Percentiles rank a stretch among this genome's conserved stretches.
phyloP scores from a whole-genome alignment of 2,797 vertebrate species.

The Odontamblyopus lacepedii region DNA sequence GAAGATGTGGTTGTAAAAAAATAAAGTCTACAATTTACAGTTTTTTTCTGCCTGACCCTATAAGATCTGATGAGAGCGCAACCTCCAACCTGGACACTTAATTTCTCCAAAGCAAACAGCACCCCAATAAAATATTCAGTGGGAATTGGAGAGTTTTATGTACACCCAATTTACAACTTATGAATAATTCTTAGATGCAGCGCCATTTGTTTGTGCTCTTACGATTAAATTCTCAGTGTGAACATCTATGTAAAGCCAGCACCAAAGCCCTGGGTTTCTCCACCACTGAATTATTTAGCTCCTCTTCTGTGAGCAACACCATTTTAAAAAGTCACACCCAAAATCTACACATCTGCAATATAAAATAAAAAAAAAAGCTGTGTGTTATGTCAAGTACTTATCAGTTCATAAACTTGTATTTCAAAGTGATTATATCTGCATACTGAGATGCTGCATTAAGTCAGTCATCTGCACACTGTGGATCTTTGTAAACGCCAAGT shows the following conservation, averaged over 20 bases:
- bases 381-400: background rate
- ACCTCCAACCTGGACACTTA: slow-evolving; percentile 10
- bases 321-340: slow-evolving; percentile 3
- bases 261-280: background rate
- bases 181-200: slow-evolving; percentile 8
- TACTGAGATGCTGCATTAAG: background rate
- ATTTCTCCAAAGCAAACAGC: slow-evolving; percentile 6
- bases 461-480: background rate
- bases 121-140: slow-evolving; percentile 6
- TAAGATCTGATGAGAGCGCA: background rate
- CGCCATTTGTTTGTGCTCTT: slow-evolving; percentile 6
- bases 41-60: background rate
- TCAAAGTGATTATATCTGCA: background rate
- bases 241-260: background rate
- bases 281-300: slow-evolving; percentile 13
- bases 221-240: slow-evolving; percentile 8
- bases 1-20: background rate
- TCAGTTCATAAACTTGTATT: background rate
- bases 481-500: too few relatives aligned
- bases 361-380: background rate
- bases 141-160: slow-evolving; percentile 1
- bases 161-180: slow-evolving; percentile 7
- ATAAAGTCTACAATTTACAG: background rate
- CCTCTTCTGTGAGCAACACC: background rate
- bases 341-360: slow-evolving; percentile 4